phyloP scores from a whole-genome alignment of 1,140 invertebrate species.

The Neodiprion pinetum region DNA sequence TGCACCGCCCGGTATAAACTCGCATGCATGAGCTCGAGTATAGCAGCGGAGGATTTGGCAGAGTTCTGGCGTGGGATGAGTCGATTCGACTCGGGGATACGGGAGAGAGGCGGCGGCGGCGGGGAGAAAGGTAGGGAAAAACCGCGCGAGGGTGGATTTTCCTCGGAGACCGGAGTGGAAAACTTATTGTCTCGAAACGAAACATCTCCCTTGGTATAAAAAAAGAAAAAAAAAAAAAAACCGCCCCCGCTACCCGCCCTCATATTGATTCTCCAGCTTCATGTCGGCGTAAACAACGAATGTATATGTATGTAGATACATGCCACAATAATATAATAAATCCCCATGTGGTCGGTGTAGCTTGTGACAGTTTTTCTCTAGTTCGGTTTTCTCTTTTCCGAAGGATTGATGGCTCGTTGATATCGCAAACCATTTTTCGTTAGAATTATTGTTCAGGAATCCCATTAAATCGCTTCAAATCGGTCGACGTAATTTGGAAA shows the following conservation, averaged over 20 bases:
- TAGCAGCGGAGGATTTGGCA: conserved; percentile 23
- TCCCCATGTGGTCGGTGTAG: no score
- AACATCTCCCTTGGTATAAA: conserved; percentile 51
- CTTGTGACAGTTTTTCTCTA: no score
- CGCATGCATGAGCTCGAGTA: conserved; percentile 19
- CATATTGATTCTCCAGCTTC: conserved; percentile 53
- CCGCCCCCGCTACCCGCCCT: conserved; percentile 41
- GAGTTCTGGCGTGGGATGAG: conserved; percentile 18
- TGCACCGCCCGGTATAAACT: conserved; percentile 26
- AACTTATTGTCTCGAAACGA: conserved; percentile 49
- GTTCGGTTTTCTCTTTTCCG: no score
- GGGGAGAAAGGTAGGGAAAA: conserved; percentile 24
- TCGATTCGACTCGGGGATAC: no score
- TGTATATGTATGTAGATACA: conserved; percentile 16
- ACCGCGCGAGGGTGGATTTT: conserved; percentile 45
- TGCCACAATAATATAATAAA: no score
- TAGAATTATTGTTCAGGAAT: no score
- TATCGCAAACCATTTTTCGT: no score
- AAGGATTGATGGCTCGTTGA: no score
- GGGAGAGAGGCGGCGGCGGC: conserved; percentile 22
- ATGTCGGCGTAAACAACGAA: conserved; percentile 43
- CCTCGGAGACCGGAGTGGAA: conserved; percentile 39
- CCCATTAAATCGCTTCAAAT: no score
- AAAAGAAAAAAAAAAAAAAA: conserved; percentile 37
- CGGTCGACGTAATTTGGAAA: no score